Conservation (phyloP, 2,797 vertebrate species). For the Sebastiscus albofasciatus region DNA sequence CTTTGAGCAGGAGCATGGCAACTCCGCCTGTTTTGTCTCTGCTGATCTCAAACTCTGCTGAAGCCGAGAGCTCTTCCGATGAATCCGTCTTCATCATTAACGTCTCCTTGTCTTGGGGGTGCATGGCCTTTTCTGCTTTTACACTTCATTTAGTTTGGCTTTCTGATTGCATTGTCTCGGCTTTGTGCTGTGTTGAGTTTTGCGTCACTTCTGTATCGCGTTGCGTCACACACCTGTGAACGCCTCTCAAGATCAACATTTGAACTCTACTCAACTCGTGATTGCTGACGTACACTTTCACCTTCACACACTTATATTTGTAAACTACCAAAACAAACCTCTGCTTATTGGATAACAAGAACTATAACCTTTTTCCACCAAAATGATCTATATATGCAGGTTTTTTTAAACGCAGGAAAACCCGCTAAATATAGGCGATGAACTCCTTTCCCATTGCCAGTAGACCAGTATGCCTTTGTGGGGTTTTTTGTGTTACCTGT, state of each 20-base stretch:
- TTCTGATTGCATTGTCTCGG: not conserved
- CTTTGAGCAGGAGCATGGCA: slow-evolving; percentile 30
- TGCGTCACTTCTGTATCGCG: not conserved
- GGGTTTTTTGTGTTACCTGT: not conserved
- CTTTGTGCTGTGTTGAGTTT: not conserved
- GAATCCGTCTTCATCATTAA: not conserved
- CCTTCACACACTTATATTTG: not conserved
- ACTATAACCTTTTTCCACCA: not conserved
- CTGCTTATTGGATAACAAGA: not conserved
- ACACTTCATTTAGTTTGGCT: not conserved
- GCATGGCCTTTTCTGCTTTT: not conserved
- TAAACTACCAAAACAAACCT: not conserved
- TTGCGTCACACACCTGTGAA: not conserved
- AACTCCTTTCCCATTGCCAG: no score
- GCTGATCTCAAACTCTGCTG: slow-evolving; percentile 1
- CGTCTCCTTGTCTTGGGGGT: not conserved
- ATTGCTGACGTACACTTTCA: not conserved
- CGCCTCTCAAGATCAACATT: not conserved
- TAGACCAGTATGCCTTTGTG: no score
- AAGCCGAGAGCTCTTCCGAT: not conserved
- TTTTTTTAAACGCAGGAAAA: no score
- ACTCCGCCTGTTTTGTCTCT: slow-evolving; percentile 36
- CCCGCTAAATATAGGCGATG: no score
- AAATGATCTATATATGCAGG: no score
- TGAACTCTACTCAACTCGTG: not conserved